Conservation (phyloP, 1,140 invertebrate species). For the Asobara japonica region DNA sequence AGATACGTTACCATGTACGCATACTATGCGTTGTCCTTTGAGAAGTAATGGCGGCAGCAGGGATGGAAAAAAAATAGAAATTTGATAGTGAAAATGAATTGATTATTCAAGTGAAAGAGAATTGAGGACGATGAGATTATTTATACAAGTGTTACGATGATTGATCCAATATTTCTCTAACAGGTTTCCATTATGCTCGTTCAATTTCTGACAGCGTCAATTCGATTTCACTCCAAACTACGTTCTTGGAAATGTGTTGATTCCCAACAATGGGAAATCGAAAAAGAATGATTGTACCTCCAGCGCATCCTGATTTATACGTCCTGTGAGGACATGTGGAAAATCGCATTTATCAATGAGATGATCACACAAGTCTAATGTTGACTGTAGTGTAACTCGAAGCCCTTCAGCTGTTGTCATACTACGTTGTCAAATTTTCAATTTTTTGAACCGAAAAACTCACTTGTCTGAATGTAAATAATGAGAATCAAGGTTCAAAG, state of each 20-base stretch:
- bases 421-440: no score
- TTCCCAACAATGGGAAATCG: not conserved
- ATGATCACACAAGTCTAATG: not conserved
- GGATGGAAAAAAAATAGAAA: not conserved
- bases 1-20: not conserved
- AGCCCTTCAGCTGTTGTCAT: conserved; percentile 18
- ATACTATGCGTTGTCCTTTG: not conserved
- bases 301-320: conserved; percentile 17
- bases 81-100: not conserved
- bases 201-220: not conserved
- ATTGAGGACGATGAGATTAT: no score
- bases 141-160: no score
- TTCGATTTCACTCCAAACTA: not conserved
- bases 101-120: not conserved
- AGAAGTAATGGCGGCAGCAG: not conserved
- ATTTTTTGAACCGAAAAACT: no score
- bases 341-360: conserved; percentile 5
- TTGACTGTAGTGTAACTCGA: conserved; percentile 18
- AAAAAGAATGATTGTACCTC: not conserved
- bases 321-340: conserved; percentile 10
- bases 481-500: no score
- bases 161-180: not conserved
- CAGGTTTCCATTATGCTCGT: not conserved
- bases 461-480: no score
- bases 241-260: not conserved